Conservation (phyloP, 1,140 invertebrate genomes). For the Zaprionus capensis region DNA sequence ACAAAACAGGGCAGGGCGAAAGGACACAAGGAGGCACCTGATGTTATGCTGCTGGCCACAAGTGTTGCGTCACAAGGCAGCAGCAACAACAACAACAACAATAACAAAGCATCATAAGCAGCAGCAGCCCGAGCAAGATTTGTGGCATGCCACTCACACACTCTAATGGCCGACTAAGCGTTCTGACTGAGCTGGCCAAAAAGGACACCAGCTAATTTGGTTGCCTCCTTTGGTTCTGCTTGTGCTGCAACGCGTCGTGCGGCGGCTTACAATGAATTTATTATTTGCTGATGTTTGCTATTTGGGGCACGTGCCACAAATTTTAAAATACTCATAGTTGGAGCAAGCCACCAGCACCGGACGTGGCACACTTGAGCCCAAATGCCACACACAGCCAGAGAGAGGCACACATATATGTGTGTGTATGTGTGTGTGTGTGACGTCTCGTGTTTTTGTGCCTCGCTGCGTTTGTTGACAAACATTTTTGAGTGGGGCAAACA, state of each 20-base stretch:
- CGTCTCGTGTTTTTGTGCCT: slow-evolving; percentile 64
- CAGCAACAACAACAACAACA: background rate
- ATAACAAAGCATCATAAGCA: slow-evolving; percentile 10
- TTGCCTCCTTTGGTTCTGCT: slow-evolving; percentile 18
- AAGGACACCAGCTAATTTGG: slow-evolving; percentile 61
- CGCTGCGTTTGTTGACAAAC: slow-evolving; percentile 79
- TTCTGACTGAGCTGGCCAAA: slow-evolving; percentile 37
- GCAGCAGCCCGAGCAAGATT: slow-evolving; percentile 31
- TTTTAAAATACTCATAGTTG: slow-evolving; percentile 75
- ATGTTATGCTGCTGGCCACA: slow-evolving; percentile 11
- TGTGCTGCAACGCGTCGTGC: slow-evolving; percentile 16
- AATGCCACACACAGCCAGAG: slow-evolving; percentile 43
- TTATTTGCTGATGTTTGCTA: slow-evolving; percentile 84
- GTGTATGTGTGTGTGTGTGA: slow-evolving; percentile 10
- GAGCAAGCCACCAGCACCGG: slow-evolving; percentile 36
- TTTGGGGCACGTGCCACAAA: slow-evolving; percentile 81
- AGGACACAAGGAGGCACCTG: slow-evolving; percentile 11
- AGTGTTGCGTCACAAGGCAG: slow-evolving; percentile 24
- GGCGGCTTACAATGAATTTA: slow-evolving; percentile 75
- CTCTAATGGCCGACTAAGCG: slow-evolving; percentile 62
- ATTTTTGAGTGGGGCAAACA: slow-evolving; percentile 68
- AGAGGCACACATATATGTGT: slow-evolving; percentile 14
- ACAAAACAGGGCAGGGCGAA: slow-evolving; percentile 7
- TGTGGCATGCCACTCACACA: slow-evolving; percentile 70
- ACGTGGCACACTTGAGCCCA: slow-evolving; percentile 67